Evolutionary conservation across 2,888 invertebrate genomes (phyloP).

Genomic region (Ptychoptera contaminata): DNA sequence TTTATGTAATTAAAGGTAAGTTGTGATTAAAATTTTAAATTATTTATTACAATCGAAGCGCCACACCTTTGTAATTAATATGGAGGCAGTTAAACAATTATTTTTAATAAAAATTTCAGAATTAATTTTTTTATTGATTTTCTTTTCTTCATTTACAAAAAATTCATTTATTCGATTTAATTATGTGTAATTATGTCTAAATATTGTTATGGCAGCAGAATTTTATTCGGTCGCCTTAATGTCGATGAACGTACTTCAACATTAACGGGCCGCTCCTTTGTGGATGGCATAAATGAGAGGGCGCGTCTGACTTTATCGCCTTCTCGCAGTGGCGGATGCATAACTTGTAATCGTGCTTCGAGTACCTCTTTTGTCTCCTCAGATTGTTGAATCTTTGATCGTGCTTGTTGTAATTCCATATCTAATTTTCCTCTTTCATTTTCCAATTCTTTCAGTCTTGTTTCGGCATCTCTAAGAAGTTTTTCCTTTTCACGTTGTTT

Average conservation of each 20-base stretch:
- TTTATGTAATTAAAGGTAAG: no score
- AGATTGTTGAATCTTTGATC: constrained; percentile 49
- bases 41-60: no score
- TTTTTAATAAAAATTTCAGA: no score
- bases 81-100: no score
- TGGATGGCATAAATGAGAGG: constrained; percentile 53
- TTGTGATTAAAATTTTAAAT: no score
- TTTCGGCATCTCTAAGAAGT: constrained; percentile 56
- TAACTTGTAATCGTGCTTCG: constrained; percentile 37
- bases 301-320: constrained; percentile 47
- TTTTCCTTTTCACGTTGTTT: constrained; percentile 54
- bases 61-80: no score
- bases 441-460: constrained; percentile 51
- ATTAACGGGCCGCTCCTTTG: constrained; percentile 35
- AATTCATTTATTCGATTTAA: no score
- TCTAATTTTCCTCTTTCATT: constrained; percentile 52
- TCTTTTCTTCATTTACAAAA: no score
- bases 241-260: constrained; percentile 27
- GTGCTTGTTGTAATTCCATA: constrained; percentile 48
- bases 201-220: no score
- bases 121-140: no score
- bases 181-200: no score
- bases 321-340: constrained; percentile 38
- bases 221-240: constrained; percentile 14
- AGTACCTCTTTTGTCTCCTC: constrained; percentile 44